Conservation (phyloP, 2,888 invertebrate genomes). For the Mimachlamys varia region DNA sequence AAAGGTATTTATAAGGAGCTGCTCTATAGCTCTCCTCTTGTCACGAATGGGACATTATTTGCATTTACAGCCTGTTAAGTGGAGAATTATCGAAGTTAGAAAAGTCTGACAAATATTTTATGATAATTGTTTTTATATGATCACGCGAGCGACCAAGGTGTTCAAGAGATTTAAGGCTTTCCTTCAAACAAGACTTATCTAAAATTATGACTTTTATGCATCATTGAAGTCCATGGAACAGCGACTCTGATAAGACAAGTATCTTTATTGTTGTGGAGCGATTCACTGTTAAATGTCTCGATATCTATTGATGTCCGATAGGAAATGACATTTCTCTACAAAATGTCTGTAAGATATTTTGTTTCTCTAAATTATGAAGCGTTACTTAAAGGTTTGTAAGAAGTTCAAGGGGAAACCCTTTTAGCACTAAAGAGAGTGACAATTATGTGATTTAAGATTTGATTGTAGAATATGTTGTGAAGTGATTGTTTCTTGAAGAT, state of each 20-base stretch:
- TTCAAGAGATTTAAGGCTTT: not conserved
- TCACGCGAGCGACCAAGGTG: not conserved
- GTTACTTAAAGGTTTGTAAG: not conserved
- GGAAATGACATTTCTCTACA: not conserved
- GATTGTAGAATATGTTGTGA: not conserved
- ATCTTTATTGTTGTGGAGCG: not conserved
- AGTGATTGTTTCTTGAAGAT: constrained; percentile 14
- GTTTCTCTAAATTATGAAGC: constrained; percentile 15
- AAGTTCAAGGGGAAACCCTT: not conserved
- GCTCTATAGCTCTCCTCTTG: not conserved
- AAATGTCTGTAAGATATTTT: not conserved
- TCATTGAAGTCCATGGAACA: constrained; percentile 15
- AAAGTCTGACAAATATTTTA: constrained; percentile 34
- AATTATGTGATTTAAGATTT: not conserved
- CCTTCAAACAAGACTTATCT: not conserved
- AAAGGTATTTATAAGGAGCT: not conserved
- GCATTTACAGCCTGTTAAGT: constrained; percentile 15
- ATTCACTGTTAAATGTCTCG: constrained; percentile 6
- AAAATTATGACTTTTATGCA: constrained; percentile 23
- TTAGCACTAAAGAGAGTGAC: not conserved
- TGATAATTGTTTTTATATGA: constrained; percentile 32
- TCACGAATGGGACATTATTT: constrained; percentile 7
- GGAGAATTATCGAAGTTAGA: not conserved
- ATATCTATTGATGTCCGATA: not conserved
- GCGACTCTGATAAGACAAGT: not conserved